These are phyloP conservation scores for Steinernema carpocapsae DNA, from an alignment of 2,888 invertebrate genomes.

Conservation along the genomic window DNA sequence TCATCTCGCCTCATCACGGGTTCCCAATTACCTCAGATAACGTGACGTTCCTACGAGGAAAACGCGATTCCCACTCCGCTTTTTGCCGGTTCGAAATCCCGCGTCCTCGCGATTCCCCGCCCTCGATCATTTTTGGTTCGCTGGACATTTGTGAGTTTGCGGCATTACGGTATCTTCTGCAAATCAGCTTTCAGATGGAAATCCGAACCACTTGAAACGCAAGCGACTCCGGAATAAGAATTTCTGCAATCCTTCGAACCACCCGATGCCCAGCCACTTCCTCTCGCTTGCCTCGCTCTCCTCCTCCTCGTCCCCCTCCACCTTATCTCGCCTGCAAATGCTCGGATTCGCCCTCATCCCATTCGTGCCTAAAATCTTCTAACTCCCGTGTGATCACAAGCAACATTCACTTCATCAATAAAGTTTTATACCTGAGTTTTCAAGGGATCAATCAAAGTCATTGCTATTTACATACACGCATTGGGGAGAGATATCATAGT, in stretches of 20 bases:
- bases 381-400: conserved; percentile 9
- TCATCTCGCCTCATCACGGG: background rate
- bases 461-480: conserved; percentile 27
- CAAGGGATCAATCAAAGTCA: conserved; percentile 11
- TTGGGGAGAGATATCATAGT: conserved; percentile 32
- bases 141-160: background rate
- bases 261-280: background rate
- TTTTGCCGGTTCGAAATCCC: conserved; percentile 17
- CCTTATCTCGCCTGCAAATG: background rate
- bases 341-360: background rate
- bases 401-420: background rate
- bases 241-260: conserved; percentile 7
- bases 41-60: conserved; percentile 1
- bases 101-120: background rate
- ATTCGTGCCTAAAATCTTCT: conserved; percentile 5
- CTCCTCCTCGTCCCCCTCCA: background rate
- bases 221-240: background rate
- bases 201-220: background rate
- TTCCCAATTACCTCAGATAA: background rate
- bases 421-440: conserved; percentile 36
- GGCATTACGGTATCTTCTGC: background rate
- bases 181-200: background rate
- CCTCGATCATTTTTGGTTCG: background rate
- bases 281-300: background rate
- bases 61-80: background rate